phyloP scores from a whole-genome alignment of 2,113 vertebrate species.

The Chaetodon trifascialis region DNA sequence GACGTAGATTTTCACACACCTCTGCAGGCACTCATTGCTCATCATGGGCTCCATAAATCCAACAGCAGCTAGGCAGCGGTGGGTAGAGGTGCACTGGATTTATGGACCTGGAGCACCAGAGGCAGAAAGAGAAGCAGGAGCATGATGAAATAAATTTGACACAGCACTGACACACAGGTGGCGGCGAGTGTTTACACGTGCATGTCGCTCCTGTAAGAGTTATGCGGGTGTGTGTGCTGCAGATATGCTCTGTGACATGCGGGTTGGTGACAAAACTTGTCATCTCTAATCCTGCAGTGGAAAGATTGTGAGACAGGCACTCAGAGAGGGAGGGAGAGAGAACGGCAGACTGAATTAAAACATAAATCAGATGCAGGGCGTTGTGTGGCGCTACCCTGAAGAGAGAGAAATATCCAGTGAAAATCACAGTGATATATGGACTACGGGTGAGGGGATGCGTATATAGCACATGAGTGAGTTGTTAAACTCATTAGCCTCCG shows the following conservation, averaged over 20 bases:
- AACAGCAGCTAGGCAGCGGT: conserved; percentile 56
- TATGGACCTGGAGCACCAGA: conserved; percentile 66
- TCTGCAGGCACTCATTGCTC: conserved; percentile 70
- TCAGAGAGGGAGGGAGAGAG: conserved; percentile 21
- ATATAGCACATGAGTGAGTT: conserved; percentile 52
- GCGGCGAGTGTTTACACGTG: conserved; percentile 13
- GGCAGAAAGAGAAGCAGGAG: conserved; percentile 49
- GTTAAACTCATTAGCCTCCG: conserved; percentile 70
- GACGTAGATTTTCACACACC: conserved; percentile 63
- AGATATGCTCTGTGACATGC: conserved; percentile 31
- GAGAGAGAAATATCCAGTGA: conserved; percentile 44
- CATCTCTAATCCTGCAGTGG: conserved; percentile 45
- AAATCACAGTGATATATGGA: conserved; percentile 63
- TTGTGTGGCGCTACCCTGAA: conserved; percentile 33
- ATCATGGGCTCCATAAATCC: conserved; percentile 74
- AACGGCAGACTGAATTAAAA: conserved; percentile 45
- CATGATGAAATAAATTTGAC: conserved; percentile 54
- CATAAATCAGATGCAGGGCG: conserved; percentile 49
- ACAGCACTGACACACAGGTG: conserved; percentile 58
- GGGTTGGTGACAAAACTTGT: conserved; percentile 41
- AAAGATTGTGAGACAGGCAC: conserved; percentile 47
- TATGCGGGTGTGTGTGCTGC: conserved; percentile 11
- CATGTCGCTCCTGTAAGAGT: conserved; percentile 30
- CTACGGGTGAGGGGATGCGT: conserved; percentile 22
- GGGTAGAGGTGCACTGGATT: conserved; percentile 59